Evolutionary conservation across 2,797 vertebrate genomes (phyloP).

Genomic region (Typhlichthys eigenmanni): DNA sequence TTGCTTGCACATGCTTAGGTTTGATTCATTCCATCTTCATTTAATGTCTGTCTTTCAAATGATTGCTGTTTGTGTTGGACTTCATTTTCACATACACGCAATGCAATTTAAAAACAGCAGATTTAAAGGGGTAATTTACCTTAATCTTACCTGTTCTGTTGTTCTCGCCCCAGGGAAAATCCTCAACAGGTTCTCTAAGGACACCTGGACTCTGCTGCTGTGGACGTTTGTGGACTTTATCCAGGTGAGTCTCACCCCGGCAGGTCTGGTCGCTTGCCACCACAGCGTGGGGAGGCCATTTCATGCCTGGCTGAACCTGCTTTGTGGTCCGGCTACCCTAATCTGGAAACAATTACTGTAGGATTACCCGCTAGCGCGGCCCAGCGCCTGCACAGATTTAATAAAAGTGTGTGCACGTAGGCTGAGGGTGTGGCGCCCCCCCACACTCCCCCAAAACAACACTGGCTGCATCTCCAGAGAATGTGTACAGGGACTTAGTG

Average conservation of each 20-base stretch:
- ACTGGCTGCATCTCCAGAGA: slow-evolving; percentile 70
- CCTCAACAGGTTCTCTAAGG: slow-evolving; percentile 92
- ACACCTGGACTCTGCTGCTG: slow-evolving; percentile 93
- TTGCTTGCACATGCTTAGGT: neutral
- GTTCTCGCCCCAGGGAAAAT: slow-evolving; percentile 69
- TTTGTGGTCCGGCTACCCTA: slow-evolving; percentile 79
- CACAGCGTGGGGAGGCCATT: slow-evolving; percentile 78
- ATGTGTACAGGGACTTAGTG: slow-evolving; percentile 78
- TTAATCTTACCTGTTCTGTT: slow-evolving; percentile 42
- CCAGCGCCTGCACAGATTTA: slow-evolving; percentile 78
- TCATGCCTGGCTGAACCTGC: slow-evolving; percentile 82
- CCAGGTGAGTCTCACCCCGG: slow-evolving; percentile 86
- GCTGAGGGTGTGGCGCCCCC: slow-evolving; percentile 79
- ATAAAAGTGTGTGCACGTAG: slow-evolving; percentile 82
- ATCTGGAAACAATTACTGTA: slow-evolving; percentile 86
- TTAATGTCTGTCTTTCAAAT: too few relatives aligned
- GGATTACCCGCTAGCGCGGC: slow-evolving; percentile 80
- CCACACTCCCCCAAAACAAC: slow-evolving; percentile 61
- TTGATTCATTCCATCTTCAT: too few relatives aligned
- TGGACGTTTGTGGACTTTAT: slow-evolving; percentile 92
- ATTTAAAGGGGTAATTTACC: neutral
- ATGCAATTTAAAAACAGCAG: slow-evolving; percentile 3
- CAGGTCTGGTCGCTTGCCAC: slow-evolving; percentile 69
- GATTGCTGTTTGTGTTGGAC: too few relatives aligned
- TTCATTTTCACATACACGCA: slow-evolving; percentile 3